phyloP scores from a whole-genome alignment of 2,888 invertebrate species.

The Eudemis profundana region DNA sequence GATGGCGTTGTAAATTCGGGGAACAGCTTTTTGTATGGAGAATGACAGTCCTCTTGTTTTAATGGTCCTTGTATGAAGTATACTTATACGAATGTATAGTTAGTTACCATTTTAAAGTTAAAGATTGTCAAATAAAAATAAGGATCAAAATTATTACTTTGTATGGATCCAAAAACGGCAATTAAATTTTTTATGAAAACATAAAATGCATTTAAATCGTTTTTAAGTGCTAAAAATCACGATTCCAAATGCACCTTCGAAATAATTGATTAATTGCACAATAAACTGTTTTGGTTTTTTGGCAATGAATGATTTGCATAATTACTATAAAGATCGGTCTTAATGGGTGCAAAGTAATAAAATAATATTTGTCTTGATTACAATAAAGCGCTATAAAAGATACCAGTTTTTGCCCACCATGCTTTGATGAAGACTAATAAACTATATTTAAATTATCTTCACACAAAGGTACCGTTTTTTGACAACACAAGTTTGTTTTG shows the following conservation, averaged over 20 bases:
- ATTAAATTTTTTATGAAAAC: conserved; percentile 3
- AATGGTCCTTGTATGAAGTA: too few species aligned
- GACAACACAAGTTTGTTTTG: not conserved
- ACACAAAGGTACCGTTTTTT: not conserved
- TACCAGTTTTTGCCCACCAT: conserved; percentile 19
- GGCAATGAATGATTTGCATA: conserved; percentile 25
- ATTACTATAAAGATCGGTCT: not conserved
- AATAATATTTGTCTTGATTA: conserved; percentile 21
- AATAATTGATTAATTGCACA: conserved; percentile 24
- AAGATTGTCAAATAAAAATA: not conserved
- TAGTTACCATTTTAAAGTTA: too few species aligned
- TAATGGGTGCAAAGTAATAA: conserved; percentile 12
- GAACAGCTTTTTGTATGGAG: too few species aligned
- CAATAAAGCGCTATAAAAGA: conserved; percentile 2
- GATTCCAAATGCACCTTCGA: conserved; percentile 3
- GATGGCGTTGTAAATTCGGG: too few species aligned
- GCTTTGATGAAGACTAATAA: conserved; percentile 6
- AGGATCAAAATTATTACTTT: not conserved
- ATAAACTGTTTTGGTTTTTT: conserved; percentile 15
- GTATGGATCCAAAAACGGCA: conserved; percentile 12
- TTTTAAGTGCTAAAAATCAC: conserved; percentile 16
- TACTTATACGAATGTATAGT: too few species aligned
- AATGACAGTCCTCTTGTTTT: too few species aligned
- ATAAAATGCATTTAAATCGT: conserved; percentile 19
- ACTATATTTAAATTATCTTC: not conserved